Evolutionary conservation across 2,888 invertebrate genomes (phyloP).

Genomic region (Phanerotoma sp.): DNA sequence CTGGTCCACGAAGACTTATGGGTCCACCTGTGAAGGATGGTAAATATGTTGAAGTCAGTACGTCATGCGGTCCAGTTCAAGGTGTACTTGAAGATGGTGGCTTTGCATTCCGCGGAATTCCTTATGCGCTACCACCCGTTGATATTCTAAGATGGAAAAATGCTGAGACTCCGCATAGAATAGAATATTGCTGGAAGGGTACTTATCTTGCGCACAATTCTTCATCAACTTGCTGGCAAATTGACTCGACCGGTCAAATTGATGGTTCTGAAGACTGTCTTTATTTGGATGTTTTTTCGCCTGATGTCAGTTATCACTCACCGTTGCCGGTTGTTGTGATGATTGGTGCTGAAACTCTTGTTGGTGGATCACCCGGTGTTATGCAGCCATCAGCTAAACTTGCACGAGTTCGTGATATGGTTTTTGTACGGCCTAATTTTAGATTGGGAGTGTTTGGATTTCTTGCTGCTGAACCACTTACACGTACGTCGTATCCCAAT

Average conservation of each 20-base stretch:
- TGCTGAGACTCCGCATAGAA: constrained; percentile 67
- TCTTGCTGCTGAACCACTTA: constrained; percentile 71
- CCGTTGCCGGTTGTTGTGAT: constrained; percentile 82
- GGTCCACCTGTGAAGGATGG: constrained; percentile 71
- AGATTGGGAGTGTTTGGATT: constrained; percentile 69
- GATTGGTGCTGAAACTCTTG: constrained; percentile 77
- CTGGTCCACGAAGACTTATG: constrained; percentile 61
- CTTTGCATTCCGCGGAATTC: constrained; percentile 79
- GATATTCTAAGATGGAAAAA: constrained; percentile 70
- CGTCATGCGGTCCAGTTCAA: constrained; percentile 77
- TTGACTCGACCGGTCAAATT: constrained; percentile 66
- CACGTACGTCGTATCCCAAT: constrained; percentile 69
- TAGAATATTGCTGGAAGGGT: constrained; percentile 79
- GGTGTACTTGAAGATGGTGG: constrained; percentile 77
- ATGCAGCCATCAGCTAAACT: constrained; percentile 75
- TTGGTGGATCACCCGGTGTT: constrained; percentile 73
- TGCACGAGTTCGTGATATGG: constrained; percentile 75
- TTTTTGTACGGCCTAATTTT: constrained; percentile 87
- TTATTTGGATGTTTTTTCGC: constrained; percentile 79
- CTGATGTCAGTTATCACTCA: constrained; percentile 75
- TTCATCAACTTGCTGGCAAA: constrained; percentile 71
- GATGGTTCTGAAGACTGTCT: constrained; percentile 81
- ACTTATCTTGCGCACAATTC: constrained; percentile 70
- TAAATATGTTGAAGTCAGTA: constrained; percentile 70
- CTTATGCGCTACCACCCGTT: constrained; percentile 75